Conservation (phyloP, 2,797 vertebrate species). For the Rhinichthys osculus region DNA sequence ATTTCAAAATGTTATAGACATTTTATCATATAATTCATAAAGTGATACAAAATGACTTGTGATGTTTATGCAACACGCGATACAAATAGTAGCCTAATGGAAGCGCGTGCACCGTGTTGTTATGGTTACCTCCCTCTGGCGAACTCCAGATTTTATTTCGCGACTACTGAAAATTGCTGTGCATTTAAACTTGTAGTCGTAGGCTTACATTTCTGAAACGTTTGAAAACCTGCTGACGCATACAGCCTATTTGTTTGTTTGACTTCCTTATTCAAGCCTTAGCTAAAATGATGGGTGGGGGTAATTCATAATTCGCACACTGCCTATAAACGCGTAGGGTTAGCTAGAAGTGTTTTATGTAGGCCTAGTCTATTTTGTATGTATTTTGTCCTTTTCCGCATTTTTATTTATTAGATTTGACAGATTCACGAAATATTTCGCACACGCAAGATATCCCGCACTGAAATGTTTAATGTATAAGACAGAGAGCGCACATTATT, state of each 20-base stretch:
- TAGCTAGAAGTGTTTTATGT: neutral
- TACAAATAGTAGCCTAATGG: neutral
- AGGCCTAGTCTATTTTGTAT: constrained; percentile 3
- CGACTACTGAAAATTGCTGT: neutral
- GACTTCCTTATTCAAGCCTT: neutral
- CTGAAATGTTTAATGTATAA: constrained; percentile 86
- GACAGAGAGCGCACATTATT: constrained; percentile 77
- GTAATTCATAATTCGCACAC: neutral
- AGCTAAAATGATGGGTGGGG: neutral
- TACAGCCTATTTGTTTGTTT: neutral
- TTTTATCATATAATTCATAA: neutral
- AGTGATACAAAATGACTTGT: neutral
- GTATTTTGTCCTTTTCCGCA: constrained; percentile 66
- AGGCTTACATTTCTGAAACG: too few relatives aligned
- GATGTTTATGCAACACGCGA: neutral
- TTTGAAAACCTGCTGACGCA: neutral
- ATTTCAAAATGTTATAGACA: neutral
- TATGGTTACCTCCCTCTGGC: neutral
- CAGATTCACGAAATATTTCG: constrained; percentile 78
- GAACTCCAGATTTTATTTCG: neutral
- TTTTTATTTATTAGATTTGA: constrained; percentile 73
- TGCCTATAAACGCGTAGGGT: neutral
- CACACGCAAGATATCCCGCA: constrained; percentile 78
- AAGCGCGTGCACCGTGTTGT: neutral
- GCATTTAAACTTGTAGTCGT: neutral